Conservation (phyloP, 2,113 vertebrate species). For the Isichthys henryi region DNA sequence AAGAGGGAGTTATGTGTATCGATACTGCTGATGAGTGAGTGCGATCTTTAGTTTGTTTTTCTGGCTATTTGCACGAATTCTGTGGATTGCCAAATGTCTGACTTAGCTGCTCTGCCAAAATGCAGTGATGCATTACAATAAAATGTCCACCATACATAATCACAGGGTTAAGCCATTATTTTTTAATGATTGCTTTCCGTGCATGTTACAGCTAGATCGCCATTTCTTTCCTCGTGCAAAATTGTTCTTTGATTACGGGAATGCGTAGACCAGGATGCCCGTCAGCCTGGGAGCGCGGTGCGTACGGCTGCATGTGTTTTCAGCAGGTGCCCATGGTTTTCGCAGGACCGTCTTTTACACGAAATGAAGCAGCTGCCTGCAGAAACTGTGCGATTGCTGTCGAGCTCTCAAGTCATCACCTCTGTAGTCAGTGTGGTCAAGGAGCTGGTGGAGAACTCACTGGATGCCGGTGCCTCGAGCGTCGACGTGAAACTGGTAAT, state of each 20-base stretch:
- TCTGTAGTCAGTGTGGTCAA: slow-evolving; percentile 86
- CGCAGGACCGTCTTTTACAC: slow-evolving; percentile 7
- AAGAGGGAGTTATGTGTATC: neutral
- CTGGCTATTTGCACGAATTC: neutral
- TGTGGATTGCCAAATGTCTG: neutral
- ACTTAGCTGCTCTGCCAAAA: neutral
- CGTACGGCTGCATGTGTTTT: neutral
- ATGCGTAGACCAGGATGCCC: neutral
- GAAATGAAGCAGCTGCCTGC: slow-evolving; percentile 80
- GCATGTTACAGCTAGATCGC: neutral
- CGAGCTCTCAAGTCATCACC: slow-evolving; percentile 86
- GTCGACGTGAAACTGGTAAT: slow-evolving; percentile 84
- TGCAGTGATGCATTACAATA: neutral
- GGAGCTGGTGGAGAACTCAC: slow-evolving; percentile 85
- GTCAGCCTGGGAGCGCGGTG: neutral
- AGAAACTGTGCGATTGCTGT: slow-evolving; percentile 74
- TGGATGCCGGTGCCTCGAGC: slow-evolving; percentile 79
- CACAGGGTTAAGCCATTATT: neutral
- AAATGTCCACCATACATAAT: neutral
- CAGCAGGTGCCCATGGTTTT: neutral
- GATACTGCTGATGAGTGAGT: neutral
- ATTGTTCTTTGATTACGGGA: neutral
- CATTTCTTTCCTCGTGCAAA: neutral
- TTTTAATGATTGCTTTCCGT: neutral
- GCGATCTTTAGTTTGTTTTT: neutral